Base-by-base conservation (phyloP, 2,797 vertebrate genomes). In the Eospalax fontanierii region DNA sequence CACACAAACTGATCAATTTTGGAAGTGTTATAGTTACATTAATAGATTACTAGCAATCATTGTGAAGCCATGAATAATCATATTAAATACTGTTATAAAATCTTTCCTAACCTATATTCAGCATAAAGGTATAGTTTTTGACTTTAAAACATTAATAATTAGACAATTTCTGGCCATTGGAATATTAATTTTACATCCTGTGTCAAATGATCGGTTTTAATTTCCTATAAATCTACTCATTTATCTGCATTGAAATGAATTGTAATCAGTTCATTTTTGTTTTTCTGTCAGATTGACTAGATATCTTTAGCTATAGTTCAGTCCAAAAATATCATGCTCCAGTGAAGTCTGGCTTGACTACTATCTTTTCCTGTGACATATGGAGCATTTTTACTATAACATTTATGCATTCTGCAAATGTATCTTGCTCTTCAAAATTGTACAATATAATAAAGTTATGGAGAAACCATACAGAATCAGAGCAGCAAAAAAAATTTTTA, bases 91-190 rank as follows among this genome's bases (percentile, higher is more conserved):
- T 97, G 75, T 95, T 96, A 93, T 97, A 97, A 98, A 97, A 97
- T 97, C 94, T 95, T 63, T 90, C 89, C 71, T 98, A 95, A 97
- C 97, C 91, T 97, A 95, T 97, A 95, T 97, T 96, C 0, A 1
- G 83, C 95, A 96, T 96, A 92, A 96, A 80, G 94, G 35, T 97
- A 96, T 93, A 75, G 97, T 98, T 91, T 81, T 71, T 97, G 95
- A 81, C 95, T 95, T 91, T 98, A 98, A 98, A 98, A 89, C 97
- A 96, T 96, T 97, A 96, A 96, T 50, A 50, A 50, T 50, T 93
- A 98, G 96, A 96, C 94, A 50, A 46, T 98, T 98, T 97, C 97
- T 97, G 91, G 86, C 6, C 74, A 54, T 78, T 95, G 97, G 97
- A 97, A 97, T 96, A 80, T 97, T 95, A 96, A 96, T 97, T 98